Base-by-base conservation (phyloP, 2,888 invertebrate genomes). In the Pachliopta kotzebuea region DNA sequence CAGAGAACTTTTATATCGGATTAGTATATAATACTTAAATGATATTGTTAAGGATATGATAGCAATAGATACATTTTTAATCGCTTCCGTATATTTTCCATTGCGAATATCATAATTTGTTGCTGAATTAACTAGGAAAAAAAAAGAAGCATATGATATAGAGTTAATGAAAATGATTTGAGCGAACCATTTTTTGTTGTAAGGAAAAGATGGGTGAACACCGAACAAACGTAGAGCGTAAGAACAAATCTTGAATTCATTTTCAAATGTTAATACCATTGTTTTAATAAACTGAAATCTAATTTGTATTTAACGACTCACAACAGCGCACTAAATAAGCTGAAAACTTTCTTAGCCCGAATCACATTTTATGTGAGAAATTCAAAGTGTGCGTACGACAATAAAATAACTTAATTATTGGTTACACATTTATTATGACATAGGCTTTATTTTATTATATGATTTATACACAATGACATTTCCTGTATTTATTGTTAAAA, bases 1-100 rank as follows among this genome's bases (percentile, higher is more conserved):
- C 9, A 85, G 69, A 24, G 74, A 71, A 11, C 74, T 56, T 63
- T 74, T 72, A 45, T 76, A 69, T 62, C 72, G 70, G 7, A 83
- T 56, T 17, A 85, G 67, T 7, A 77, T 73, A 4, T 69, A 62
- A 68, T 79, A 82, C 71, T 85, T 85, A 0, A 78, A 66, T 2
- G 69, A 75, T 9, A 80, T 74, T 4, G 77, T 81, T 18, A 78
- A 24, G 26, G 72, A 70, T 8, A 86, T 73, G 0, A 83, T 72
- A 1, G 72, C 60, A 71, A 86, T 80, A 2, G 76, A 71, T 1
- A 70, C 65, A 67, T 83, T 81, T 67, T 80, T 83, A 63, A 77
- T 76, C 1, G 79, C 80, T 58, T 83, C 81, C 17, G 72, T 66
- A 64, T 74, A 79, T 23, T 74, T 72, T 9, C 73, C 74, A 6